phyloP scores from a whole-genome alignment of 2,888 invertebrate genomes.

The Ryuthela nishihirai region DNA sequence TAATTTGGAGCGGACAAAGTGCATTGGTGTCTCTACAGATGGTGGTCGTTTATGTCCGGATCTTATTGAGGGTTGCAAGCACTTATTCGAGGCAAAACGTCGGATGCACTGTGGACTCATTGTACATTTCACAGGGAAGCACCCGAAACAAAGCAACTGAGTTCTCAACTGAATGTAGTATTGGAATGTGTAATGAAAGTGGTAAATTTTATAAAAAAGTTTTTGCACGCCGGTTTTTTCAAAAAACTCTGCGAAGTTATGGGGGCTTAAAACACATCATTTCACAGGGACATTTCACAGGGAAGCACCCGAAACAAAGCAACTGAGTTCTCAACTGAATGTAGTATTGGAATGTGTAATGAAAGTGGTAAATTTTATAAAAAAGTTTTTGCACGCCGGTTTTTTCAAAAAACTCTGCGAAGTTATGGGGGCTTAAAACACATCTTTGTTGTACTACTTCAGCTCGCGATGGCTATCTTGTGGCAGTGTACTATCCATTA shows the following conservation, averaged over 20 bases:
- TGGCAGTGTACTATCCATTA: too few species aligned
- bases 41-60: conserved; percentile 7
- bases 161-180: neutral
- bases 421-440: too few species aligned
- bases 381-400: too few species aligned
- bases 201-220: too few species aligned
- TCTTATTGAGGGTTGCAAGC: conserved; percentile 6
- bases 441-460: too few species aligned
- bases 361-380: too few species aligned
- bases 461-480: too few species aligned
- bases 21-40: conserved; percentile 3
- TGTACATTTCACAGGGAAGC: neutral
- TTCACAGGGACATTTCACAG: neutral
- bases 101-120: neutral
- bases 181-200: too few species aligned
- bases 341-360: neutral
- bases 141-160: neutral
- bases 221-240: too few species aligned
- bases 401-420: too few species aligned
- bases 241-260: too few species aligned
- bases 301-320: neutral
- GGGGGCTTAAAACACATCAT: too few species aligned
- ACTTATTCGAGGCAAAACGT: conserved; percentile 4
- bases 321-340: neutral
- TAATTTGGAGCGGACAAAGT: conserved; percentile 6